These are phyloP conservation scores for Ptilodon capucinus DNA, from an alignment of 2,888 invertebrate genomes.

Conservation along the genomic window DNA sequence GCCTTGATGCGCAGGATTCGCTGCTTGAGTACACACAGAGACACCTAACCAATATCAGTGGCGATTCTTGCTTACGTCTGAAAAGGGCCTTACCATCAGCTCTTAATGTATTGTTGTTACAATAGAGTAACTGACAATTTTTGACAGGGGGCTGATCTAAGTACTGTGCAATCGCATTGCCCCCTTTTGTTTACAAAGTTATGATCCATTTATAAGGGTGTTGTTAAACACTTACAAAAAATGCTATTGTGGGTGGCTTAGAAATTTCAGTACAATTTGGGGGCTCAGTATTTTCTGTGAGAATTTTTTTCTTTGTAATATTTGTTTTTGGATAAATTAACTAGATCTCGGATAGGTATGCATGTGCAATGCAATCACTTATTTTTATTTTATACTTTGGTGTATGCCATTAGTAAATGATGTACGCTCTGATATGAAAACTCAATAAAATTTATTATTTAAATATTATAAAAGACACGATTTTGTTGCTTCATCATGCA, in stretches of 20 bases:
- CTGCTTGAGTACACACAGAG: background rate
- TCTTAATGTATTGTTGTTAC: no score
- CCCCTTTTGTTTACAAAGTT: no score
- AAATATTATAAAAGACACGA: background rate
- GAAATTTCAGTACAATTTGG: no score
- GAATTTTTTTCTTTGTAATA: background rate
- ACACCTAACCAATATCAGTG: background rate
- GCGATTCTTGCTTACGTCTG: background rate
- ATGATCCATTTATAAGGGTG: no score
- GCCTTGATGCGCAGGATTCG: background rate
- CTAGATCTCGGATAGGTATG: background rate
- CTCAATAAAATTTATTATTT: background rate
- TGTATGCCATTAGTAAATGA: background rate
- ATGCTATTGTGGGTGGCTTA: no score
- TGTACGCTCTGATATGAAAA: constrained; percentile 1
- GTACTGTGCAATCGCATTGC: background rate
- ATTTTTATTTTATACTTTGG: background rate
- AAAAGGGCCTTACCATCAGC: no score
- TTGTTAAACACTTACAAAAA: no score
- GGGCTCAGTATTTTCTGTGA: background rate
- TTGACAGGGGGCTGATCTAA: no score
- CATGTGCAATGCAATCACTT: background rate
- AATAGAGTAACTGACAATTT: no score
- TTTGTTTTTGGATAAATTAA: background rate
- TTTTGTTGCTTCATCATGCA: background rate